phyloP scores from a whole-genome alignment of 2,797 vertebrate genomes.

The Hapalemur alaotrensis region DNA sequence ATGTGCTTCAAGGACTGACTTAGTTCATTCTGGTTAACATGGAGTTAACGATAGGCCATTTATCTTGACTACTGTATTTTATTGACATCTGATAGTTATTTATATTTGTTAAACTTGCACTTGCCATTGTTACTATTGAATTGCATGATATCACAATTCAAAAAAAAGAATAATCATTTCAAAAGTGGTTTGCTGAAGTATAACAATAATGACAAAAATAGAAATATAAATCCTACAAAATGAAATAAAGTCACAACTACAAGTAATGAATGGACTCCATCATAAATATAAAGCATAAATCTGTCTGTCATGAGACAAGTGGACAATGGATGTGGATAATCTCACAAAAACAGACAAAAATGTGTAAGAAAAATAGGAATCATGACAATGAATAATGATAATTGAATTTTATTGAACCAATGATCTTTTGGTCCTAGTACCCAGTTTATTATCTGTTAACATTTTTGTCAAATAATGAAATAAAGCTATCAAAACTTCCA shows the following conservation, averaged over 20 bases:
- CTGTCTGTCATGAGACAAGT: background rate
- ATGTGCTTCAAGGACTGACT: background rate
- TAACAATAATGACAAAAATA: slow-evolving; percentile 1
- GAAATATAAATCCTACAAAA: background rate
- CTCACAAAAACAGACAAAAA: background rate
- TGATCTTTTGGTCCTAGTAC: background rate
- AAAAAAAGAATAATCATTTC: slow-evolving; percentile 16
- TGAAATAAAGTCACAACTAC: background rate
- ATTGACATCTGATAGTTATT: background rate
- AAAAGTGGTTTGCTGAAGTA: background rate
- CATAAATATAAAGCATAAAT: background rate
- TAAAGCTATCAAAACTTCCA: background rate
- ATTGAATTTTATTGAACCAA: background rate
- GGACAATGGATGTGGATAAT: background rate
- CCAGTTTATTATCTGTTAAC: background rate
- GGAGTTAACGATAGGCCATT: background rate
- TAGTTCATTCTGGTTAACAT: background rate
- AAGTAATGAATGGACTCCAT: background rate
- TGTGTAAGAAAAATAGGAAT: background rate
- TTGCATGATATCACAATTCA: background rate
- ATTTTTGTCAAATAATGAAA: slow-evolving; percentile 27
- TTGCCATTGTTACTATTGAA: background rate
- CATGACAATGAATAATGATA: background rate
- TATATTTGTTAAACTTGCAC: background rate
- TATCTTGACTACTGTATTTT: background rate